Evolutionary conservation across 2,113 vertebrate species (phyloP).

Genomic region (Gopherus flavomarginatus): DNA sequence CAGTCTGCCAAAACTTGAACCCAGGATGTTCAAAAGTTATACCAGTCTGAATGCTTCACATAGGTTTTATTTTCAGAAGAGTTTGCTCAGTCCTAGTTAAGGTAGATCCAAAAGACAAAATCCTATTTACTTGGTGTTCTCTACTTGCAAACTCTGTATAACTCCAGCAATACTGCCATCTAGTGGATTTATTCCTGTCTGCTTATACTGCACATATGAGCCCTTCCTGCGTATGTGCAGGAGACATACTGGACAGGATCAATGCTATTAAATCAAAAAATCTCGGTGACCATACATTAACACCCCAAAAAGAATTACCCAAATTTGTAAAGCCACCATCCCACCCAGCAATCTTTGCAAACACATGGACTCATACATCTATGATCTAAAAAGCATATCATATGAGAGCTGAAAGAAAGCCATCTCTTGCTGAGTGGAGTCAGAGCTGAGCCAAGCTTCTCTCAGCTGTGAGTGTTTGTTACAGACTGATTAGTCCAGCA

Average conservation of each 20-base stretch:
- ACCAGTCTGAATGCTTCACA: not conserved
- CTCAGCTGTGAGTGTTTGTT: not conserved
- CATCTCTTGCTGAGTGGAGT: not conserved
- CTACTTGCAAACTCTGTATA: not conserved
- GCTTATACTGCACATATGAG: not conserved
- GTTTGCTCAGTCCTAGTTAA: not conserved
- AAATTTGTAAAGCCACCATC: not conserved
- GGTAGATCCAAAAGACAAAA: not conserved
- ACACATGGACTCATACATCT: not conserved
- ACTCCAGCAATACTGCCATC: accelerated
- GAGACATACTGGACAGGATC: not conserved
- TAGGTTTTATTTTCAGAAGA: not conserved
- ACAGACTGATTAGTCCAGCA: not conserved
- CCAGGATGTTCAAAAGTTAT: not conserved
- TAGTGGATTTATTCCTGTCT: slow-evolving; percentile 22
- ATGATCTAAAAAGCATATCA: not conserved
- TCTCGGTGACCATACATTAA: not conserved
- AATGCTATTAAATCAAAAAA: not conserved
- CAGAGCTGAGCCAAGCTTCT: not conserved
- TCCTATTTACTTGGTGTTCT: not conserved
- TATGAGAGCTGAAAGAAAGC: not conserved
- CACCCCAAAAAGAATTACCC: not conserved
- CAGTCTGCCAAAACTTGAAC: not conserved
- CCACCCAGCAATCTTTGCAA: not conserved
- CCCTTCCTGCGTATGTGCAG: not conserved